Base-by-base conservation (phyloP, 2,113 vertebrate species). In the Pseudorectes ferrugineus region DNA sequence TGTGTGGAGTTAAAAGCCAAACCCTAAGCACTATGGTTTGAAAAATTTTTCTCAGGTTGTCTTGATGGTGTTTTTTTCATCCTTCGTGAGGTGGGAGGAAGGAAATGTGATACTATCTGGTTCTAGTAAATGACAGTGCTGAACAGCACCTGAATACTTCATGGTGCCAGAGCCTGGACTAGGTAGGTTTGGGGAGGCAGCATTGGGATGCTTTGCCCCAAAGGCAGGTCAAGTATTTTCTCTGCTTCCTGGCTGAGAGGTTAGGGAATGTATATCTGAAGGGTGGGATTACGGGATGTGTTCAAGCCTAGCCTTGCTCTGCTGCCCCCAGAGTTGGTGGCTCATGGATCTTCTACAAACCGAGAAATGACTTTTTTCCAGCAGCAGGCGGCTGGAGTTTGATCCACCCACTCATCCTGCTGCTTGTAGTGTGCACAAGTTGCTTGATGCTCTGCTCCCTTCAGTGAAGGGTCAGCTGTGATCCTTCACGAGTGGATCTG, bases 1-100 rank as follows among this genome's bases (percentile, higher is more conserved):
- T 36, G 62, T 46, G 19, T 65, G 43, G 67, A 62, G 59, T 57
- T 88, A 42, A 93, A 96, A 88, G 70, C n/a, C 71, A 65, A 90
- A 76, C 43, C 15, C 22, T 8, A 23, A 73, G 71, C 12, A 6
- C 6, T 25, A 15, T 52, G 26, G 29, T 38, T 40, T 70, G 62
- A 85, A 90, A 86, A 33, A 2, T 22, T 76, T 62, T 38, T 52
- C 58, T 88, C 29, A 26, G 14, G 49, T 52, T 90, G 43, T 66
- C 71, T 66, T 24, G 42, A 15, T 48, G 21, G 42, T 77, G 38
- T 51, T 83, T 88, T 89, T 36, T 68, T 40, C 35, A 54, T 83
- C 51, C 55, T 63, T 3, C 15, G 1, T 52, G 23, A 24, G 42
- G 14, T 76, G 26, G 51, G 68, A 88, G 91, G 59, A 88, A 84